phyloP scores from a whole-genome alignment of 2,113 vertebrate species.

The Lophius piscatorius region DNA sequence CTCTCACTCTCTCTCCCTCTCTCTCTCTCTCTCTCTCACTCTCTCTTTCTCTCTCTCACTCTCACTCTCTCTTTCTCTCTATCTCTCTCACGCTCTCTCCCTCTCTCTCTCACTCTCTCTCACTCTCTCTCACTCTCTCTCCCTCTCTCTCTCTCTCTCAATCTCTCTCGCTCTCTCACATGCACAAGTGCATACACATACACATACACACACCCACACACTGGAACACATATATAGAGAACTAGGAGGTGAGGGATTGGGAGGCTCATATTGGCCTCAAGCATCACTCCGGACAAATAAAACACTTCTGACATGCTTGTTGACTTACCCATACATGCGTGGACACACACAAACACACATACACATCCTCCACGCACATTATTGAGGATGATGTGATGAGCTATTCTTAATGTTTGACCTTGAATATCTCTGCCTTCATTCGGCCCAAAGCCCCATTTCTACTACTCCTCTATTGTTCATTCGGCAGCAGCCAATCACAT shows the following conservation, averaged over 20 bases:
- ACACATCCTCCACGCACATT: neutral
- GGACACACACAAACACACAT: neutral
- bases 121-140: neutral
- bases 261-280: conserved; percentile 15
- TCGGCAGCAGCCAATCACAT: conserved; percentile 20
- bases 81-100: neutral
- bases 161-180: neutral
- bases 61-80: neutral
- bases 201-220: neutral
- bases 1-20: neutral
- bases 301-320: conserved; percentile 33
- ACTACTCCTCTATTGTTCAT: neutral
- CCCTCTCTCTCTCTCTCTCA: neutral
- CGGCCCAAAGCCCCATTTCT: conserved; percentile 5
- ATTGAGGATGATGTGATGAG: conserved; percentile 47
- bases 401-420: conserved; percentile 62
- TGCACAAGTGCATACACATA: neutral
- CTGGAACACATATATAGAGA: conserved; percentile 13
- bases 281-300: conserved; percentile 37
- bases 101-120: neutral
- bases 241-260: neutral
- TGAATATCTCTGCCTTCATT: conserved; percentile 26
- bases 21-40: neutral
- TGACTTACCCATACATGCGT: conserved; percentile 20
- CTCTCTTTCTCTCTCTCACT: neutral